Evolutionary conservation across 1,140 invertebrate genomes (phyloP), one percentile per base, ranked within the genome.

Genomic region (Drosophila nebulosa): DNA sequence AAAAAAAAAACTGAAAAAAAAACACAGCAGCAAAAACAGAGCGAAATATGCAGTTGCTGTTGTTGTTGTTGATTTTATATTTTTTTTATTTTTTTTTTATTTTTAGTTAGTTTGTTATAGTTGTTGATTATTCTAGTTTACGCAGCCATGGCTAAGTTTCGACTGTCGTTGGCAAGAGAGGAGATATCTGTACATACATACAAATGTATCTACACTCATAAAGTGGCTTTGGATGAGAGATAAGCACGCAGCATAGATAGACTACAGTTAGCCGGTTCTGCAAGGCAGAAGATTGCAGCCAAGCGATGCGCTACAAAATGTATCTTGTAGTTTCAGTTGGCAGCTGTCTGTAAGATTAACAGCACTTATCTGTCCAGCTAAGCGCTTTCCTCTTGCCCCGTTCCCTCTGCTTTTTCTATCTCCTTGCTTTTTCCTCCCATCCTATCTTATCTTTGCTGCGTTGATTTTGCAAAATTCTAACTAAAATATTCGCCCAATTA

Each of bases 231-330:
- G 32, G 30, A 50, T 18, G 46, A 72, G 52, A 71, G 71, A 67
- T 65, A 63, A 75, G 67, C 46, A 30, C 10, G 56, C 62, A 76
- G 52, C 79, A 85, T 70, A 72, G 62, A 70, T 67, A 64, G 22
- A 60, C 64, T 24, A 86, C 81, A 69, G 81, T 86, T 85, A 85
- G 83, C 67, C 78, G 81, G 78, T 88, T 86, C 81, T 86, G 81
- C 83, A 81, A 85, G 73, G 77, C 67, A 59, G 68, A 66, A 59
- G 68, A 66, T 61, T 71, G 62, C 66, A 69, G 22, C 64, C 83
- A 77, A 46, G 65, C 69, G 61, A 69, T 60, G 80, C 76, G 80
- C 69, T 84, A 63, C 64, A 77, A 79, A 70, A 78, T 65, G 56
- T 72, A 70, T 83, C 63, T 72, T 59, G 56, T 73, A 69, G 39